These are phyloP conservation scores for Parnassius apollo DNA, from an alignment of 2,888 invertebrate species.

Conservation along the genomic window DNA sequence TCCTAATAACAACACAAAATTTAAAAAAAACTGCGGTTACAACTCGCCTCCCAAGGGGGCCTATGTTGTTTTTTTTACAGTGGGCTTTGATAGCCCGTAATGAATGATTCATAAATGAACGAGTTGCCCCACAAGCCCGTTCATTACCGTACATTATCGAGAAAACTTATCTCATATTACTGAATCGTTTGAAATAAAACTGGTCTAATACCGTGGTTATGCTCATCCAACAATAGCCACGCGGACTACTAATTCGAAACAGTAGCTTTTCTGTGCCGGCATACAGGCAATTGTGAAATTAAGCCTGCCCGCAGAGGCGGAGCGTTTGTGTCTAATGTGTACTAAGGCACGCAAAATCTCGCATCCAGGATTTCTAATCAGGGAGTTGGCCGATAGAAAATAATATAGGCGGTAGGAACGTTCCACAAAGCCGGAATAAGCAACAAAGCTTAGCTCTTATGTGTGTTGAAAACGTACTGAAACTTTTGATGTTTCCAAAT, in stretches of 20 bases:
- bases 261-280: slow-evolving; percentile 35
- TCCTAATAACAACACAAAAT: no score
- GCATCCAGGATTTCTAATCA: slow-evolving; percentile 40
- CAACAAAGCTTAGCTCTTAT: no score
- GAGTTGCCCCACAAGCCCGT: neutral
- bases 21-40: no score
- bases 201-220: slow-evolving; percentile 17
- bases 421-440: neutral
- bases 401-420: slow-evolving; percentile 9
- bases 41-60: no score
- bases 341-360: slow-evolving; percentile 36
- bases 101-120: neutral
- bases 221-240: slow-evolving; percentile 20
- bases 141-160: slow-evolving; percentile 1
- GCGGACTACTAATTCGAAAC: slow-evolving; percentile 39
- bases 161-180: slow-evolving; percentile 4
- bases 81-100: no score
- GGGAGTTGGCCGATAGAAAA: slow-evolving; percentile 28
- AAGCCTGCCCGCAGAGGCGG: slow-evolving; percentile 34
- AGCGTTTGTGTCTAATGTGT: slow-evolving; percentile 38
- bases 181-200: slow-evolving; percentile 22
- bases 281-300: slow-evolving; percentile 34
- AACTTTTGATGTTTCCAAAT: no score
- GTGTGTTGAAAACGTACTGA: no score
- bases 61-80: no score